A percentile compares a stretch with the other conserved stretches of the same genome.
Evolutionary conservation across 2,113 vertebrate species (phyloP).

Genomic region (Ctenomys sociabilis): DNA sequence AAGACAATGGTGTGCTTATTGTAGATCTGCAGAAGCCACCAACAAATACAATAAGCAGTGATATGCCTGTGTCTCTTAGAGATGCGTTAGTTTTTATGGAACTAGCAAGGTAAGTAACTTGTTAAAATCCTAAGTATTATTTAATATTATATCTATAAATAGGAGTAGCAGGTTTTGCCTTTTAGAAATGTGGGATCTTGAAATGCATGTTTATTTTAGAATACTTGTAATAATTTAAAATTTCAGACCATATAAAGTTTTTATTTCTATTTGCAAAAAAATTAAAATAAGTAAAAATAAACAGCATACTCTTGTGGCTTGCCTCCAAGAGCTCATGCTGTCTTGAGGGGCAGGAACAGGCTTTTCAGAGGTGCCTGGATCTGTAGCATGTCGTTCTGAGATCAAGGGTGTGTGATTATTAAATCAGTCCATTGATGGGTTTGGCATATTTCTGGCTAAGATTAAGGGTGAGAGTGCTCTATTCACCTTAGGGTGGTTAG

Average conservation of each 20-base stretch:
- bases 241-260: not conserved
- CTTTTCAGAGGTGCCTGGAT: not conserved
- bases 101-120: slow-evolving; percentile 90
- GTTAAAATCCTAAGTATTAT: slow-evolving; percentile 48
- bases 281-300: not conserved
- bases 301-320: not conserved
- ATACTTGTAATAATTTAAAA: slow-evolving; percentile 25
- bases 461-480: not conserved
- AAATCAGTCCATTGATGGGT: not conserved
- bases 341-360: not conserved
- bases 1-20: slow-evolving; percentile 90
- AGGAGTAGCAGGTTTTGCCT: slow-evolving; percentile 55
- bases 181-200: not conserved
- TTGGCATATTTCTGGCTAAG: not conserved
- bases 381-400: not conserved
- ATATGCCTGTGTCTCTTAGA: slow-evolving; percentile 90
- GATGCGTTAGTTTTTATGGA: slow-evolving; percentile 93
- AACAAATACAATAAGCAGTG: slow-evolving; percentile 84
- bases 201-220: not conserved
- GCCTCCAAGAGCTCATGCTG: not conserved
- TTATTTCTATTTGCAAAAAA: not conserved
- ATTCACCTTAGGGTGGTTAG: not conserved
- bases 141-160: slow-evolving; percentile 41
- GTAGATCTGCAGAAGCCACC: slow-evolving; percentile 93
- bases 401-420: not conserved